These are phyloP conservation scores for Hippotragus niger DNA, from an alignment of 2,113 vertebrate species.

Conservation along the genomic window DNA sequence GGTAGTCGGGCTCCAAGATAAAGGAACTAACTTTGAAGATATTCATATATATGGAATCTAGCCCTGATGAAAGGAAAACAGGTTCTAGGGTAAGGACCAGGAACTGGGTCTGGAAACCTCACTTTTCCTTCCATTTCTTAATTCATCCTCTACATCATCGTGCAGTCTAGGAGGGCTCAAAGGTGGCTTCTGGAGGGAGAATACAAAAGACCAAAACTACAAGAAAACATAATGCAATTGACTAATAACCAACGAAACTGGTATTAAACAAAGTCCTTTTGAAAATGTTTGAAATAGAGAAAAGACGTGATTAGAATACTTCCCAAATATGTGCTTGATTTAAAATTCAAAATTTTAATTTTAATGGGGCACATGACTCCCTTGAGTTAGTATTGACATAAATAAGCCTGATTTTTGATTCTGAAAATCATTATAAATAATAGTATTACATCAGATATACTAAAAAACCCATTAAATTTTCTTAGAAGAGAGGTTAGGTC, in stretches of 20 bases:
- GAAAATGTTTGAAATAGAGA: conserved; percentile 4
- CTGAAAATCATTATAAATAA: conserved; percentile 11
- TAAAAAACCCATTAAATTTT: neutral
- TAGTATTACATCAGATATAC: neutral
- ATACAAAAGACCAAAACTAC: neutral
- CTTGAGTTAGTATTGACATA: neutral
- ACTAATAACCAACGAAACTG: neutral
- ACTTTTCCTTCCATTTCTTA: neutral
- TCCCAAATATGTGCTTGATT: neutral
- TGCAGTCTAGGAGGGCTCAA: neutral
- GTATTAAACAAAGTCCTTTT: neutral
- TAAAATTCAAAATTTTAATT: neutral
- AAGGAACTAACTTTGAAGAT: neutral
- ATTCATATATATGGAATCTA: neutral
- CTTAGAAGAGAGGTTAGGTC: neutral
- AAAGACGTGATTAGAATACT: neutral
- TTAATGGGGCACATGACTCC: neutral
- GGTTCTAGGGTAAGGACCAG: neutral
- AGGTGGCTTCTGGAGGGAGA: neutral
- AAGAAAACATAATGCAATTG: neutral
- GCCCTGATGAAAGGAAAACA: neutral
- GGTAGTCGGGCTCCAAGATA: neutral
- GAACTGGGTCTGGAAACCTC: neutral
- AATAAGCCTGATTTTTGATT: neutral
- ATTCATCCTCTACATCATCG: neutral